These are phyloP conservation scores for Hylaea fasciaria DNA, from an alignment of 2,888 invertebrate genomes.

Conservation along the genomic window DNA sequence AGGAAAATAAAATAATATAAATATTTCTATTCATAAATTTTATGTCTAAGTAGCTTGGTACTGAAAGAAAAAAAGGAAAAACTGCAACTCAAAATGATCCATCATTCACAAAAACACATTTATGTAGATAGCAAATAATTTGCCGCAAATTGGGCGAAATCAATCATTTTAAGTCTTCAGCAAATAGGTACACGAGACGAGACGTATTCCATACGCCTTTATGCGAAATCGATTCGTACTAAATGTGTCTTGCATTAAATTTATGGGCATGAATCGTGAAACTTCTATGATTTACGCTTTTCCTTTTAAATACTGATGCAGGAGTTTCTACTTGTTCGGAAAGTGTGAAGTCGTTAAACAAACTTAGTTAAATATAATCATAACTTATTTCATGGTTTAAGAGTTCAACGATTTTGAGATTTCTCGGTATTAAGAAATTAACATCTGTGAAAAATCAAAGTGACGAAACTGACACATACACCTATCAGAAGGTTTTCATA, in stretches of 20 bases:
- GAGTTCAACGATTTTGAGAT: slow-evolving; percentile 7
- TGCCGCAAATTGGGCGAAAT: slow-evolving; percentile 12
- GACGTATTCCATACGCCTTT: slow-evolving; percentile 19
- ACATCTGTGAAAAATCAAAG: no score
- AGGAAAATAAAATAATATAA: no score
- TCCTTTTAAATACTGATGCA: slow-evolving; percentile 22
- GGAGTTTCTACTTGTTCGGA: slow-evolving; percentile 24
- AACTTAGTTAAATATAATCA: slow-evolving; percentile 27
- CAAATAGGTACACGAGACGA: slow-evolving; percentile 14
- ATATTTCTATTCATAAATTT: no score
- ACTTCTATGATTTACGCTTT: slow-evolving; percentile 32
- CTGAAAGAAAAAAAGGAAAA: no score
- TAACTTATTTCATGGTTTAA: slow-evolving; percentile 26
- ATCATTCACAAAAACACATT: neutral
- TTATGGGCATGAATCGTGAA: slow-evolving; percentile 24
- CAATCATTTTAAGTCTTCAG: slow-evolving; percentile 22
- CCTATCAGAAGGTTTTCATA: no score
- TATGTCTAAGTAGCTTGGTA: no score
- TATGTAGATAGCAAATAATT: neutral
- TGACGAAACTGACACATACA: no score
- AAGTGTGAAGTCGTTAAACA: slow-evolving; percentile 29
- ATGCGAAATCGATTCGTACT: slow-evolving; percentile 24
- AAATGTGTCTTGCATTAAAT: slow-evolving; percentile 28
- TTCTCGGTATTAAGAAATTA: no score
- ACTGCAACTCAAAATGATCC: slow-evolving; percentile 3